Conservation (phyloP, 2,113 vertebrate species). For the Poeciliopsis occidentalis region DNA sequence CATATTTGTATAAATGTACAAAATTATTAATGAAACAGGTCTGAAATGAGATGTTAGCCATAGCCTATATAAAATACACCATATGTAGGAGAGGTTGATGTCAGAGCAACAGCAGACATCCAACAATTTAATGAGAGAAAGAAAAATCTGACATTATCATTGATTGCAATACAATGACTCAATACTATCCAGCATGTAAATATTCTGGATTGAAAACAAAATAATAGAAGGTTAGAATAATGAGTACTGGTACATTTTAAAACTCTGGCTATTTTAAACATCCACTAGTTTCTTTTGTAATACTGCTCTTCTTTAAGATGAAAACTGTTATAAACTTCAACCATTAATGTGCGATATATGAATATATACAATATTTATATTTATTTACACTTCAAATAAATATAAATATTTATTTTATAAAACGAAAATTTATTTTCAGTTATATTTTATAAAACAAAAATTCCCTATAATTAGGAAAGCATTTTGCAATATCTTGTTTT, state of each 20-base stretch:
- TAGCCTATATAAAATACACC: neutral
- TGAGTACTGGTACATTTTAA: neutral
- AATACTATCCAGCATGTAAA: neutral
- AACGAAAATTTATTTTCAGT: neutral
- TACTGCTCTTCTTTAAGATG: neutral
- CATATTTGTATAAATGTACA: neutral
- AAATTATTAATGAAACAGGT: neutral
- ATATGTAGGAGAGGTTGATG: neutral
- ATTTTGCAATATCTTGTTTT: neutral
- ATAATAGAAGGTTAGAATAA: neutral
- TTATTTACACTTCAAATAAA: too few species aligned
- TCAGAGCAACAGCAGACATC: neutral
- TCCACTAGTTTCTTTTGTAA: neutral
- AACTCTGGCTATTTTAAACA: neutral
- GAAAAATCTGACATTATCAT: neutral
- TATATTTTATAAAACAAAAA: neutral
- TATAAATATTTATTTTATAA: neutral
- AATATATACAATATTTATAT: neutral
- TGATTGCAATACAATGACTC: neutral
- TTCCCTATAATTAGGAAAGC: neutral
- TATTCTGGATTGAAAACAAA: neutral
- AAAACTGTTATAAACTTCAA: neutral
- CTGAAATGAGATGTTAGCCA: neutral
- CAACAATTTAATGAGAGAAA: neutral
- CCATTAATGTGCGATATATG: neutral